These are phyloP conservation scores for Scaptomyza reducta DNA, from an alignment of 2,888 invertebrate species.

Conservation along the genomic window DNA sequence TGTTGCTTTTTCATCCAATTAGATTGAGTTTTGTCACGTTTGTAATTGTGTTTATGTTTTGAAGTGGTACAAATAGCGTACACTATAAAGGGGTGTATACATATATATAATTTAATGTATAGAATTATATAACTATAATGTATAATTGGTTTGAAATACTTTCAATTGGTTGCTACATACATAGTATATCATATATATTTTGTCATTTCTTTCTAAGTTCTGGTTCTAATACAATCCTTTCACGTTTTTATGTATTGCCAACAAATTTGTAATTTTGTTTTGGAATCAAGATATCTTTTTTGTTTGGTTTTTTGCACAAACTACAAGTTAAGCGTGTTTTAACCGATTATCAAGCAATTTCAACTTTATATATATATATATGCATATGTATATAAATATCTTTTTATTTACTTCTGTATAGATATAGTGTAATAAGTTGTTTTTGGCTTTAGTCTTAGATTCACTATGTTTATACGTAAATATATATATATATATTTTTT, in stretches of 20 bases:
- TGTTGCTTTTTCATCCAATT: slow-evolving; percentile 66
- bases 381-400: slow-evolving; percentile 26
- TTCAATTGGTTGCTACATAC: slow-evolving; percentile 59
- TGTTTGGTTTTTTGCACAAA: slow-evolving; percentile 38
- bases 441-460: slow-evolving; percentile 77
- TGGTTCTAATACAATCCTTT: slow-evolving; percentile 19
- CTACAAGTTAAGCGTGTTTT: slow-evolving; percentile 66
- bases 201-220: slow-evolving; percentile 43
- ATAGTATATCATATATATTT: slow-evolving; percentile 35
- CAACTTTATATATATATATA: slow-evolving; percentile 56
- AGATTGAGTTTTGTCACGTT: slow-evolving; percentile 70
- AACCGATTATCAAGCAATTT: slow-evolving; percentile 77
- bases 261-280: slow-evolving; percentile 19
- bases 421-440: slow-evolving; percentile 53
- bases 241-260: slow-evolving; percentile 9
- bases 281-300: slow-evolving; percentile 42
- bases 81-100: slow-evolving; percentile 58
- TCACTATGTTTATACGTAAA: slow-evolving; percentile 60
- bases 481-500: slow-evolving; percentile 44
- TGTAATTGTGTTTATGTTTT: slow-evolving; percentile 43
- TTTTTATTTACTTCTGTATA: slow-evolving; percentile 39
- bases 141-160: slow-evolving; percentile 71
- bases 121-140: slow-evolving; percentile 61
- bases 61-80: slow-evolving; percentile 65
- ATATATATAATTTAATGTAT: slow-evolving; percentile 44